These are phyloP conservation scores for Lymantria monacha DNA, from an alignment of 2,888 invertebrate genomes.

Conservation along the genomic window DNA sequence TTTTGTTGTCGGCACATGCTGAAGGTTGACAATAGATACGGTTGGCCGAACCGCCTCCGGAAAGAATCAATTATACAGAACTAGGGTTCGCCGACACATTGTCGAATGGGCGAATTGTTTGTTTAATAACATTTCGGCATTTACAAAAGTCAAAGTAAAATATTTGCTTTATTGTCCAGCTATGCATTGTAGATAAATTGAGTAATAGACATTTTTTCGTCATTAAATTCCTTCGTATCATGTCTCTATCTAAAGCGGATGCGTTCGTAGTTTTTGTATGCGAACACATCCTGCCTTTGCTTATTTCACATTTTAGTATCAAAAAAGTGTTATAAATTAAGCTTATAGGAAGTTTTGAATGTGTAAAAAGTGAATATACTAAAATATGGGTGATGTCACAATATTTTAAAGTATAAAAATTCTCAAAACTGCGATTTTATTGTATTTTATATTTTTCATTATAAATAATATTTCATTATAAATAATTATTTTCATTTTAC, in stretches of 20 bases:
- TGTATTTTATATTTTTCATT: background rate
- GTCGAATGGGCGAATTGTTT: conserved; percentile 80
- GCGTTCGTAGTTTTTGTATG: conserved; percentile 64
- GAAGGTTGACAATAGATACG: conserved; percentile 57
- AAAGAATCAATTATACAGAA: conserved; percentile 78
- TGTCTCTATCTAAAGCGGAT: conserved; percentile 69
- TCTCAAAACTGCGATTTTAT: background rate
- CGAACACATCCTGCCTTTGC: conserved; percentile 62
- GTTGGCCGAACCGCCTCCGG: conserved; percentile 69
- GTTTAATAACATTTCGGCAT: conserved; percentile 79
- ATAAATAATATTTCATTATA: too few species aligned
- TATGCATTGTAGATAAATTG: conserved; percentile 65
- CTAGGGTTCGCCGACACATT: conserved; percentile 65
- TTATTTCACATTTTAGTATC: conserved; percentile 47
- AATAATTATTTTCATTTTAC: too few species aligned
- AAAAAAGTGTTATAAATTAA: conserved; percentile 67
- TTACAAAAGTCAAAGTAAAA: conserved; percentile 72
- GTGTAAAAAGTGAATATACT: conserved; percentile 9
- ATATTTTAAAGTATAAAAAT: conserved; percentile 9
- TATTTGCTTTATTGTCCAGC: conserved; percentile 67
- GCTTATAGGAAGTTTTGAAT: conserved; percentile 51
- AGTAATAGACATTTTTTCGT: conserved; percentile 61
- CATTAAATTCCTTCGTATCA: conserved; percentile 56
- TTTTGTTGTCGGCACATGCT: conserved; percentile 55
- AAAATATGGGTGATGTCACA: background rate